These are phyloP conservation scores for Drosophila quinaria DNA, from an alignment of 2,888 invertebrate species.

Conservation along the genomic window DNA sequence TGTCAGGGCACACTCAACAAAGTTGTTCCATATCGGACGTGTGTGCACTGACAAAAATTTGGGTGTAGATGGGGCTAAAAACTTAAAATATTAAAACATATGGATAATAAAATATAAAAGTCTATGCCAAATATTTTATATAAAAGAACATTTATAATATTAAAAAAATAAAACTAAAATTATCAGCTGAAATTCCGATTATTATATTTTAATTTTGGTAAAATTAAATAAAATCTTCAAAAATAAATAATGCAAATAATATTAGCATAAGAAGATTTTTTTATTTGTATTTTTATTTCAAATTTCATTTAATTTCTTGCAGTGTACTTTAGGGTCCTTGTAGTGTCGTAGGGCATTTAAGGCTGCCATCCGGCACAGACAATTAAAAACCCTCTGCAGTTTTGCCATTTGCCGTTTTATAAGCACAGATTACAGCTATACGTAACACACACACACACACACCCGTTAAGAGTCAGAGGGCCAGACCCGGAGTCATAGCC, in stretches of 20 bases:
- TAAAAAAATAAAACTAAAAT: no score
- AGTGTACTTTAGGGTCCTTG: constrained; percentile 41
- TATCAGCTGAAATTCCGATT: no score
- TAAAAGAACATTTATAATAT: no score
- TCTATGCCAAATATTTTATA: no score
- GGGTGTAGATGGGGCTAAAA: no score
- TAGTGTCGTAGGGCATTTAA: constrained; percentile 70
- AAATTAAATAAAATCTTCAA: no score
- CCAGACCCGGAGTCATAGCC: constrained; percentile 4
- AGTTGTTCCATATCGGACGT: constrained; percentile 62
- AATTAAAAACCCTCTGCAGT: constrained; percentile 81
- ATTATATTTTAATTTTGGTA: no score
- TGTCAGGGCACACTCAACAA: constrained; percentile 52
- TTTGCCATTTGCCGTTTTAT: constrained; percentile 81
- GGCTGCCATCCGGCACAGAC: constrained; percentile 78
- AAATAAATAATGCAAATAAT: no score
- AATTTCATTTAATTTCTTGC: constrained; percentile 1
- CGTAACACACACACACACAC: constrained; percentile 67
- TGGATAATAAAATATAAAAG: no score
- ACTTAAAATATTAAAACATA: no score
- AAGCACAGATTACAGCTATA: constrained; percentile 81
- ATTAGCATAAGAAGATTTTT: no score
- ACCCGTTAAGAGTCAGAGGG: background rate
- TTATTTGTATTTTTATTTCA: no score
- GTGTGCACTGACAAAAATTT: constrained; percentile 44